phyloP scores from a whole-genome alignment of 2,113 vertebrate species.

The Sinocyclocheilus anshuiensis region DNA sequence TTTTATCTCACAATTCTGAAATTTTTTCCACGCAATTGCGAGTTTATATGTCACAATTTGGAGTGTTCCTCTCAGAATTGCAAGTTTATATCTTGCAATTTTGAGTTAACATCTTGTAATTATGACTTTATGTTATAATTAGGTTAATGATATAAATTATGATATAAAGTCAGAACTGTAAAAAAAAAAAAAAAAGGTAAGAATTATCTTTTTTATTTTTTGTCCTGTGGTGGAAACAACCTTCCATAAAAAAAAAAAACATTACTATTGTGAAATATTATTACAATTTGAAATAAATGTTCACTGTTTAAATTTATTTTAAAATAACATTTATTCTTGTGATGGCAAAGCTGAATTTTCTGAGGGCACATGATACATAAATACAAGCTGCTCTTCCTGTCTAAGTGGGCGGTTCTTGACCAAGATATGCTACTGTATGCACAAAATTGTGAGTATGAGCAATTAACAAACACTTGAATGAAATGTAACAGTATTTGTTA shows the following conservation, averaged over 20 bases:
- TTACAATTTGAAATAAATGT: background rate
- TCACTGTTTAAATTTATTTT: background rate
- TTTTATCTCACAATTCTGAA: too few species aligned
- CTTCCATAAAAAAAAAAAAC: background rate
- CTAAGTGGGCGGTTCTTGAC: background rate
- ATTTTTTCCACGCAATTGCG: too few species aligned
- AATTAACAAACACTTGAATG: background rate
- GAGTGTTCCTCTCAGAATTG: too few species aligned
- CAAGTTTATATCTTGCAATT: too few species aligned
- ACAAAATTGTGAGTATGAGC: too few species aligned
- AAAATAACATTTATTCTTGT: background rate
- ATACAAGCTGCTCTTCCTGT: background rate
- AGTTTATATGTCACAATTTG: too few species aligned
- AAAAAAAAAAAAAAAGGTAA: too few species aligned
- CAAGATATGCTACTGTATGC: background rate
- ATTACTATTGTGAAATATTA: background rate
- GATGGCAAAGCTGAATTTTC: background rate
- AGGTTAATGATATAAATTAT: too few species aligned
- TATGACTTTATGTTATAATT: too few species aligned
- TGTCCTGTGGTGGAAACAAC: background rate
- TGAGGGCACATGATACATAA: background rate
- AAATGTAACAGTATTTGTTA: slow-evolving; percentile 59
- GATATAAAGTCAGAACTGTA: too few species aligned
- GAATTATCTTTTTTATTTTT: too few species aligned
- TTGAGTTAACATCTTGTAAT: too few species aligned